Conservation (phyloP, 2,113 vertebrate genomes). For the Tupaia tana region DNA sequence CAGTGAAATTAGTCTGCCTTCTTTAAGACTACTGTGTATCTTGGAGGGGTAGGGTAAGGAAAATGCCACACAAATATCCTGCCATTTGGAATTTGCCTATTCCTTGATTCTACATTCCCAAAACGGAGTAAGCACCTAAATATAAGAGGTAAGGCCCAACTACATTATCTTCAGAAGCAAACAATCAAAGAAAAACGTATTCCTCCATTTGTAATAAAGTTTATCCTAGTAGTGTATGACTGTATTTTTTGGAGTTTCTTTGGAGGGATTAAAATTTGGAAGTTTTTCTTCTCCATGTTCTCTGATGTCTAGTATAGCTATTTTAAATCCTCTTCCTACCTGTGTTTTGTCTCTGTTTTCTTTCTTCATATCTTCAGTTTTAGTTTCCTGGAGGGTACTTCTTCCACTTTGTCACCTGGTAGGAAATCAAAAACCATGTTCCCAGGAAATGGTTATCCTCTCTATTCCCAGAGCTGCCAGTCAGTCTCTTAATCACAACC, state of each 20-base stretch:
- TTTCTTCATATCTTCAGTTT: not conserved
- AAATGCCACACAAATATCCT: not conserved
- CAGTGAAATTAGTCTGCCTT: not conserved
- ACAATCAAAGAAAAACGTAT: no score
- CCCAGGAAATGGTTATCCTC: not conserved
- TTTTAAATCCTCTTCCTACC: not conserved
- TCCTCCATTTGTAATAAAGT: not conserved
- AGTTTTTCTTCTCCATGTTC: not conserved
- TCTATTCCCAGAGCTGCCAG: rapidly evolving
- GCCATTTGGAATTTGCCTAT: not conserved
- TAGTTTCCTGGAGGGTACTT: not conserved
- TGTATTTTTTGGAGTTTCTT: not conserved
- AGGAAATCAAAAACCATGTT: not conserved
- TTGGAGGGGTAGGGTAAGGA: rapidly evolving
- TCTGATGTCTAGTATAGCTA: not conserved
- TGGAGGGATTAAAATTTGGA: not conserved
- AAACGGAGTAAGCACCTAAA: no score
- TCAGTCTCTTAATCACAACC: not conserved
- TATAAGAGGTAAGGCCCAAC: no score
- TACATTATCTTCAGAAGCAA: no score
- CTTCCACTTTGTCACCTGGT: not conserved
- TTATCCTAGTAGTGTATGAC: not conserved
- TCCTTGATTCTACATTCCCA: not conserved
- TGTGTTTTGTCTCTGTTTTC: not conserved
- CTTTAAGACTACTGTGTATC: no score